Evolutionary conservation across 2,797 vertebrate species (phyloP).

Genomic region (Helostoma temminkii): DNA sequence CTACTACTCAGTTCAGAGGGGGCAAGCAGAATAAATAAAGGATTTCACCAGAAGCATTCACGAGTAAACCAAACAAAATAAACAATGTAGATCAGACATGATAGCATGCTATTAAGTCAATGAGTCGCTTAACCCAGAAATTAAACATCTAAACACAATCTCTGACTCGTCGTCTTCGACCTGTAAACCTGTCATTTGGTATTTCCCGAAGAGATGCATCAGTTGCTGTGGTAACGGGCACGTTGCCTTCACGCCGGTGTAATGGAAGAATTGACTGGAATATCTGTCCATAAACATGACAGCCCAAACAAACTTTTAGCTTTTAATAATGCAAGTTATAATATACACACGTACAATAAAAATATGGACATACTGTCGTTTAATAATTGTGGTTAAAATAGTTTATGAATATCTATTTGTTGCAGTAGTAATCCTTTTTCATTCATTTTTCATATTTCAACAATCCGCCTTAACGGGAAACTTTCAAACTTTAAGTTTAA

Average conservation of each 20-base stretch:
- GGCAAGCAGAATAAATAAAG: fast-evolving
- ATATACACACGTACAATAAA: too few relatives aligned
- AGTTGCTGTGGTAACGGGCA: slow-evolving; percentile 79
- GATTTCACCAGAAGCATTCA: fast-evolving
- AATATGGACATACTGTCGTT: too few relatives aligned
- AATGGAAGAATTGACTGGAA: too few relatives aligned
- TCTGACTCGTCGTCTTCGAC: fast-evolving
- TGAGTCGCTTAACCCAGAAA: fast-evolving
- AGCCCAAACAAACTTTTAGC: too few relatives aligned
- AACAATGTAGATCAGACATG: fast-evolving
- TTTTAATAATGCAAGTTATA: too few relatives aligned
- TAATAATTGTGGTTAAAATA: too few relatives aligned
- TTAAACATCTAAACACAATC: fast-evolving
- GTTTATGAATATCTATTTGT: too few relatives aligned
- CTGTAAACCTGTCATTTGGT: slow-evolving; percentile 53
- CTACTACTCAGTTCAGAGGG: slow-evolving; percentile 17
- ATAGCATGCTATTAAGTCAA: fast-evolving
- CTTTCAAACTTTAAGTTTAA: too few relatives aligned
- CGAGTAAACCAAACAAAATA: fast-evolving
- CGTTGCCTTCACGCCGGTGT: not conserved
- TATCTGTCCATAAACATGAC: too few relatives aligned
- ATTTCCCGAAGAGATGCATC: slow-evolving; percentile 64
- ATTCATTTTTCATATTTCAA: too few relatives aligned
- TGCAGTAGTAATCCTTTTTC: too few relatives aligned
- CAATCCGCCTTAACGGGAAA: too few relatives aligned